These are phyloP conservation scores for Aspiorhynchus laticeps DNA, from an alignment of 2,113 vertebrate genomes.

Conservation along the genomic window DNA sequence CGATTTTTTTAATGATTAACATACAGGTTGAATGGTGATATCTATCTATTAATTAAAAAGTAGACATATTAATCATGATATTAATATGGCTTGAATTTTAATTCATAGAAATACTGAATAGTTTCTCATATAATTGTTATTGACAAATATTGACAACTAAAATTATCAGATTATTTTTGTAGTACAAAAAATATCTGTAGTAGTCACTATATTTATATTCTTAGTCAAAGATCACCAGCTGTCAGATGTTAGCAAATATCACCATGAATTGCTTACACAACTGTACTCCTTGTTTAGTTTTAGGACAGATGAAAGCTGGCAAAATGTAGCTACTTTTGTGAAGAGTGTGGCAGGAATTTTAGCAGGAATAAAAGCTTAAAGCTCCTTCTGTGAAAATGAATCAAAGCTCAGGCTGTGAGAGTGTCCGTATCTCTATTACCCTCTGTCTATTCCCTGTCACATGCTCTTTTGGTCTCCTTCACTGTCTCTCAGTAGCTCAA, in stretches of 20 bases:
- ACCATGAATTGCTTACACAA: not conserved
- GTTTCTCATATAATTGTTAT: not conserved
- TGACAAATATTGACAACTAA: not conserved
- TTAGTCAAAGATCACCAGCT: not conserved
- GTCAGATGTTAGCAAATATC: no score
- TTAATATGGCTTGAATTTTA: not conserved
- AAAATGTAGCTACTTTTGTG: not conserved
- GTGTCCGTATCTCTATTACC: not conserved
- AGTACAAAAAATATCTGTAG: not conserved
- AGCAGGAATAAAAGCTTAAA: constrained; percentile 36
- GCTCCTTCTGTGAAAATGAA: constrained; percentile 29
- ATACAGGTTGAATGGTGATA: not conserved
- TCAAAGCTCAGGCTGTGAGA: not conserved
- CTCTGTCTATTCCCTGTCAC: not conserved
- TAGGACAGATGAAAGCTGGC: not conserved
- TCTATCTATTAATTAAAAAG: not conserved
- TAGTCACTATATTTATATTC: not conserved
- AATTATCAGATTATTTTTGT: not conserved
- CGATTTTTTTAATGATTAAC: not conserved
- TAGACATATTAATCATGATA: not conserved
- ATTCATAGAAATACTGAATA: not conserved
- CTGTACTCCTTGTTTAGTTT: not conserved
- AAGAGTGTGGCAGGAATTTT: constrained; percentile 9
- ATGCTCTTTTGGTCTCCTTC: constrained; percentile 15
- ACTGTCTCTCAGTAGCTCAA: constrained; percentile 7